phyloP scores from a whole-genome alignment of 2,888 invertebrate species.

The Hirtodrosophila cameraria region DNA sequence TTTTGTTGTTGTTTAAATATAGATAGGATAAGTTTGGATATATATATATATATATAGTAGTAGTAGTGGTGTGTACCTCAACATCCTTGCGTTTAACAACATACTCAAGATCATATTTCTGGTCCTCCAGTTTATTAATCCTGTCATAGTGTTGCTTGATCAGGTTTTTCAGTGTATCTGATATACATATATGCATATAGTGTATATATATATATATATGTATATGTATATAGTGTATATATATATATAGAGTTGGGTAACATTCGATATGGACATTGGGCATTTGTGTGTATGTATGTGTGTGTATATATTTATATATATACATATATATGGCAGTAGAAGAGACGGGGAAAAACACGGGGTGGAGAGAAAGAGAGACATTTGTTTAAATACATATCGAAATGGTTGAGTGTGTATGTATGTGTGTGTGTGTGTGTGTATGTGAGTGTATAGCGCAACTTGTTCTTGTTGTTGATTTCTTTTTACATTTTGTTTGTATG shows the following conservation, averaged over 20 bases:
- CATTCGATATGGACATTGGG: conserved; percentile 40
- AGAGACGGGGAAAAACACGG: conserved; percentile 39
- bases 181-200: conserved; percentile 7
- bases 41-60: conserved; percentile 38
- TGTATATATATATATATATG: conserved; percentile 10
- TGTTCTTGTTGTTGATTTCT: conserved; percentile 35
- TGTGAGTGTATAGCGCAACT: conserved; percentile 49
- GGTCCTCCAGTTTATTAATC: conserved; percentile 94
- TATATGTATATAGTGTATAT: conserved; percentile 5
- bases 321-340: conserved; percentile 28
- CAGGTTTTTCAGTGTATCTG: conserved; percentile 91
- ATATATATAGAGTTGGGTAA: conserved; percentile 25
- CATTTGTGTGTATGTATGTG: conserved; percentile 29
- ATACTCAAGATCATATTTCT: conserved; percentile 99
- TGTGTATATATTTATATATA: conserved; percentile 21
- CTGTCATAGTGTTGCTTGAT: conserved; percentile 94
- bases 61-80: conserved; percentile 90
- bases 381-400: conserved; percentile 45
- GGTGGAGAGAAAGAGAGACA: conserved; percentile 44
- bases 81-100: conserved; percentile 99
- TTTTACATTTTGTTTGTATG: neutral
- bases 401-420: conserved; percentile 25
- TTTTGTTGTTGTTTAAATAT: conserved; percentile 4
- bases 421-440: conserved; percentile 16
- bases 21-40: conserved; percentile 19